These are phyloP conservation scores for Drosophila hamatofila DNA, from an alignment of 2,888 invertebrate species.

Conservation along the genomic window DNA sequence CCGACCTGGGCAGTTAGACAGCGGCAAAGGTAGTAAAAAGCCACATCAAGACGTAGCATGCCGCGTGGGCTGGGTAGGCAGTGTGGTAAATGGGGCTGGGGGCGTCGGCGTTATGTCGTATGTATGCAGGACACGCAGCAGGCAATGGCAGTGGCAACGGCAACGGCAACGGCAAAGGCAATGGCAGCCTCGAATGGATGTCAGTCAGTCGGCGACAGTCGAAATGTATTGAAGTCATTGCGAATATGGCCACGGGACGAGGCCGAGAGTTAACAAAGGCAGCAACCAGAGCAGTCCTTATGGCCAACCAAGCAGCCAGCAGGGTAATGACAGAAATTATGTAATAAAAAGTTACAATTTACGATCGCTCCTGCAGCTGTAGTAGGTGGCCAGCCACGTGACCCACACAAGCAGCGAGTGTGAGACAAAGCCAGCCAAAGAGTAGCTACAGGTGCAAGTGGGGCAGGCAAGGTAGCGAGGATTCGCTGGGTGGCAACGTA, in stretches of 20 bases:
- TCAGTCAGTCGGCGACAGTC: constrained; percentile 72
- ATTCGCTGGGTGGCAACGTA: constrained; percentile 35
- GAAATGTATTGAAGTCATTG: constrained; percentile 80
- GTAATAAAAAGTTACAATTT: constrained; percentile 84
- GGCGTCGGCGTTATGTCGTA: constrained; percentile 39
- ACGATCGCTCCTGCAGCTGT: constrained; percentile 66
- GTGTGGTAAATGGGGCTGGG: not conserved
- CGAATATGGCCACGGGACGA: constrained; percentile 73
- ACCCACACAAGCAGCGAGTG: constrained; percentile 47
- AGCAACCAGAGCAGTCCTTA: constrained; percentile 52
- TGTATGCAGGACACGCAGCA: constrained; percentile 73
- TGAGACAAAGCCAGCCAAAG: constrained; percentile 2
- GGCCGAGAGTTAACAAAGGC: constrained; percentile 65
- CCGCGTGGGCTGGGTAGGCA: not conserved
- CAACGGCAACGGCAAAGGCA: constrained; percentile 15
- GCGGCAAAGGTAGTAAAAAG: constrained; percentile 56
- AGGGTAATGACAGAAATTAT: constrained; percentile 83
- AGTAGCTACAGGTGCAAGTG: constrained; percentile 62
- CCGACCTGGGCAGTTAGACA: constrained; percentile 45
- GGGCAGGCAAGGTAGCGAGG: not conserved
- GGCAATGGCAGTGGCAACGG: constrained; percentile 52
- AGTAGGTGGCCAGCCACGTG: constrained; percentile 56
- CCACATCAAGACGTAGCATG: constrained; percentile 46
- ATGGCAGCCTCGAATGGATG: constrained; percentile 30
- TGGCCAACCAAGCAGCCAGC: constrained; percentile 53